These are phyloP conservation scores for Melanotaenia trifasciata DNA, from an alignment of 2,797 vertebrate genomes.

Conservation along the genomic window DNA sequence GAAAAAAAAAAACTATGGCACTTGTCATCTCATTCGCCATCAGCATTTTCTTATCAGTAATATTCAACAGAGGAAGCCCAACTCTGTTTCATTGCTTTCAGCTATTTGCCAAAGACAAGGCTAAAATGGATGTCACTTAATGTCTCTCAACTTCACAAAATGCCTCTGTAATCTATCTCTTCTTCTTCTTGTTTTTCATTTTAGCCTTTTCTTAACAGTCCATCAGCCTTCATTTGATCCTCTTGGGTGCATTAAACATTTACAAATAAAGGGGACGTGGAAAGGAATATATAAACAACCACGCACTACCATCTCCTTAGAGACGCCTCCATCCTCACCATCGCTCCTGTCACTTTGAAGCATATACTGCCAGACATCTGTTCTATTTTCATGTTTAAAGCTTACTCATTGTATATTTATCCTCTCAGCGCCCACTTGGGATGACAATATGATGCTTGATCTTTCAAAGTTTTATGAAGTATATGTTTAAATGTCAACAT, in stretches of 20 bases:
- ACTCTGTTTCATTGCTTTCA: constrained; percentile 64
- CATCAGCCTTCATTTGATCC: constrained; percentile 62
- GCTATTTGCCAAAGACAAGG: constrained; percentile 60
- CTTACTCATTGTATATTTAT: constrained; percentile 47
- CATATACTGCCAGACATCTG: constrained; percentile 42
- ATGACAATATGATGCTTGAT: constrained; percentile 26
- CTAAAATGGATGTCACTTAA: constrained; percentile 51
- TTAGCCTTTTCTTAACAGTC: constrained; percentile 49
- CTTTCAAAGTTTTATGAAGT: constrained; percentile 39
- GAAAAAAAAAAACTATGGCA: constrained; percentile 17
- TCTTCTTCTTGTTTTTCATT: background rate
- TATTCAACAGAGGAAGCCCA: constrained; percentile 56
- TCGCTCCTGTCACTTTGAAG: constrained; percentile 49
- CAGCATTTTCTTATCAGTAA: constrained; percentile 68
- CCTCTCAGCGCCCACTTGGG: constrained; percentile 34
- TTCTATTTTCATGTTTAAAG: constrained; percentile 43
- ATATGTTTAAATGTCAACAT: background rate
- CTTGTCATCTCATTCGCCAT: constrained; percentile 69
- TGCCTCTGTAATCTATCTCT: constrained; percentile 24
- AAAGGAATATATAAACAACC: constrained; percentile 50
- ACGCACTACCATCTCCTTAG: constrained; percentile 31
- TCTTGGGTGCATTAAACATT: constrained; percentile 60
- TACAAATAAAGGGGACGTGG: constrained; percentile 53
- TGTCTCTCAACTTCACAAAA: constrained; percentile 37
- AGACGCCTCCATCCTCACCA: constrained; percentile 46